phyloP scores from a whole-genome alignment of 2,113 vertebrate species.

The Pollachius pollachius region DNA sequence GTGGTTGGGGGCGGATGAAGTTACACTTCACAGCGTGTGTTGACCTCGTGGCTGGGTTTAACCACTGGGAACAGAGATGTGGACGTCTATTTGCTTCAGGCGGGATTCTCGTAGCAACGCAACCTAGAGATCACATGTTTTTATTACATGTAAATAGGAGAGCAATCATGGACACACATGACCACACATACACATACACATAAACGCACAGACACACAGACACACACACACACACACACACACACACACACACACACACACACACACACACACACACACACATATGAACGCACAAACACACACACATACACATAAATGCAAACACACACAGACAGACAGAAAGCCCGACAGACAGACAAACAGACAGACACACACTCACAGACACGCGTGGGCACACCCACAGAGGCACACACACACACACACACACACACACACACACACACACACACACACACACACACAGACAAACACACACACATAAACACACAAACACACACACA shows the following conservation, averaged over 20 bases:
- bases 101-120: too few species aligned
- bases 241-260: background rate
- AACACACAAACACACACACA: background rate
- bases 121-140: too few species aligned
- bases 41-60: too few species aligned
- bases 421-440: background rate
- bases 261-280: background rate
- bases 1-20: too few species aligned
- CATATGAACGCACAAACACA: background rate
- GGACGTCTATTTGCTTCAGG: too few species aligned
- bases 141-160: too few species aligned
- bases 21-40: too few species aligned
- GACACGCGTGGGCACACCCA: too few species aligned
- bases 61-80: too few species aligned
- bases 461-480: background rate
- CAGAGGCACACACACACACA: background rate
- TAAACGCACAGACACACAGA: background rate
- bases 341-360: conserved; percentile 2
- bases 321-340: conserved; percentile 1
- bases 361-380: background rate
- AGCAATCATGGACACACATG: too few species aligned
- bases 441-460: conserved; percentile 4
- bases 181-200: too few species aligned
- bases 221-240: conserved; percentile 3
- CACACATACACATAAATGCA: background rate